Evolutionary conservation across 2,113 vertebrate species (phyloP).

Genomic region (Daubentonia madagascariensis): DNA sequence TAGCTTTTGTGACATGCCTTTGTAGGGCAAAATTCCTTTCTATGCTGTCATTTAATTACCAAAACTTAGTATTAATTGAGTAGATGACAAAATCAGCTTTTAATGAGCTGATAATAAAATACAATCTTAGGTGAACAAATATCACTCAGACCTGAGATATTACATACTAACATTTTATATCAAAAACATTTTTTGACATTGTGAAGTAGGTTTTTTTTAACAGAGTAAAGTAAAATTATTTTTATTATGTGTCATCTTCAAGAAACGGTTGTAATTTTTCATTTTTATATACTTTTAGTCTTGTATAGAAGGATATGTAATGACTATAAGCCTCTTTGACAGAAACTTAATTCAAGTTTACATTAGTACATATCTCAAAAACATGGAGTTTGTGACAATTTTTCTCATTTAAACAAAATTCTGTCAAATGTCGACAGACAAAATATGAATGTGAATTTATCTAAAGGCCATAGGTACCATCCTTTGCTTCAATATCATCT

Average conservation of each 20-base stretch:
- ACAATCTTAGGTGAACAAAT: neutral
- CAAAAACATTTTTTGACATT: neutral
- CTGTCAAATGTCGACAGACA: neutral
- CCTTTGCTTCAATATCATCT: neutral
- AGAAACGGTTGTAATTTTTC: neutral
- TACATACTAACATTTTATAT: neutral
- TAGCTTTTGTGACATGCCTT: neutral
- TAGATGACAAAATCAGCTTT: neutral
- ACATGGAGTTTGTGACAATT: neutral
- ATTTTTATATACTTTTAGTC: neutral
- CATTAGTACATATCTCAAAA: neutral
- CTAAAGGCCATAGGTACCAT: neutral
- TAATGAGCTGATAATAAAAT: neutral
- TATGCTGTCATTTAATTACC: neutral
- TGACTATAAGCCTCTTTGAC: neutral
- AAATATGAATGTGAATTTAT: neutral
- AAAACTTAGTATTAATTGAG: neutral
- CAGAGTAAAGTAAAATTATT: neutral
- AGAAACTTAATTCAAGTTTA: constrained; percentile 24
- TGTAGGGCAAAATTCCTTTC: neutral
- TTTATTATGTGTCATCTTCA: neutral
- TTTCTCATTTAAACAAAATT: neutral
- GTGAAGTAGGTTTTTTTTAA: neutral
- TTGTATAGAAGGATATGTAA: neutral
- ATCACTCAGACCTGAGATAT: neutral